Percentiles rank a stretch among this genome's conserved stretches.
phyloP scores from a whole-genome alignment of 1,140 invertebrate genomes.

The Thaumetopoea pityocampa region DNA sequence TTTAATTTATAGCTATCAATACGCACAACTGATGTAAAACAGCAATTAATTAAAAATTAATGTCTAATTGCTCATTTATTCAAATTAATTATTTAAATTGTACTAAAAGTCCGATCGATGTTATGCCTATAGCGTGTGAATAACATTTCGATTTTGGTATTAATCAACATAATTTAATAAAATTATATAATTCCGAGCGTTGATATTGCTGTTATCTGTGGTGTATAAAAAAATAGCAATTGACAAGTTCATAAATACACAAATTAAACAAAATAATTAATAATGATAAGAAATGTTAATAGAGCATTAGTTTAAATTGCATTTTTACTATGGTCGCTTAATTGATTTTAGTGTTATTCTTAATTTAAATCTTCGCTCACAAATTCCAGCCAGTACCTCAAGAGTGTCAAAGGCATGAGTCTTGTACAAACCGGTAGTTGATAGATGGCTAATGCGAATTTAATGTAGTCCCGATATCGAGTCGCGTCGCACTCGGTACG shows the following conservation, averaged over 20 bases:
- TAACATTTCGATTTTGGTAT: constrained; percentile 15
- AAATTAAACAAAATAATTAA: too few relatives aligned
- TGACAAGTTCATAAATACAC: too few relatives aligned
- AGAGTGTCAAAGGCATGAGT: constrained; percentile 23
- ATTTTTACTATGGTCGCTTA: too few relatives aligned
- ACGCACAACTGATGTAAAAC: constrained; percentile 6
- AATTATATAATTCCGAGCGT: too few relatives aligned
- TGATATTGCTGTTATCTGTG: constrained; percentile 1
- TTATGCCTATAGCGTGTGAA: constrained; percentile 16
- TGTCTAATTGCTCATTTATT: constrained; percentile 15
- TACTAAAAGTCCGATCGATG: constrained; percentile 8
- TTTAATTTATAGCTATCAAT: constrained; percentile 9
- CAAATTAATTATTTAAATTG: constrained; percentile 13
- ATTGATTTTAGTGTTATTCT: too few relatives aligned
- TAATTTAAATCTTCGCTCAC: background rate
- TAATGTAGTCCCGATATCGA: constrained; percentile 44
- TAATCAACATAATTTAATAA: constrained; percentile 19
- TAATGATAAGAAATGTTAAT: too few relatives aligned
- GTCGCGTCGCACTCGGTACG: constrained; percentile 31
- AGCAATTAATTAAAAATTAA: constrained; percentile 10
- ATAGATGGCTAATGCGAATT: constrained; percentile 53
- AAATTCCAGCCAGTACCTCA: constrained; percentile 13
- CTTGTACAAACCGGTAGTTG: constrained; percentile 31
- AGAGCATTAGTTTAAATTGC: constrained; percentile 7
- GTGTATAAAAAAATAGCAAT: too few relatives aligned